A percentile compares a stretch with the other conserved stretches of the same genome.
Evolutionary conservation across 2,113 vertebrate genomes (phyloP).

Genomic region (Spea multiplicata): DNA sequence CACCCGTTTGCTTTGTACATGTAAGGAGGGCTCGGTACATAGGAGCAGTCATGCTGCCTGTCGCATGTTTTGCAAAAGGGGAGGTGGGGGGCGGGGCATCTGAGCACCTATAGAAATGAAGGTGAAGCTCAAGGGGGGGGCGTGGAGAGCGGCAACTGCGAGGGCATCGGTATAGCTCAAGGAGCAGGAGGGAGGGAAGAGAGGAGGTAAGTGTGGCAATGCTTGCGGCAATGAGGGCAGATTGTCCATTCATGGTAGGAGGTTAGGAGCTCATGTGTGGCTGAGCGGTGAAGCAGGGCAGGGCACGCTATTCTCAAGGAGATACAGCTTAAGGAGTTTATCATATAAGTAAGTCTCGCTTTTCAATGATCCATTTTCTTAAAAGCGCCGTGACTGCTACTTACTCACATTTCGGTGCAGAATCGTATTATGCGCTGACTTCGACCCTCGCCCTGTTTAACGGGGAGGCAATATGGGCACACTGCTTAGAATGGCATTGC

Average conservation of each 20-base stretch:
- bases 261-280: background rate
- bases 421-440: no score
- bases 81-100: slow-evolving; percentile 4
- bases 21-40: no score
- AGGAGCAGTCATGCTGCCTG: background rate
- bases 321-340: slow-evolving; percentile 1
- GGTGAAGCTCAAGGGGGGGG: background rate
- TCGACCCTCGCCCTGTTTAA: no score
- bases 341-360: background rate
- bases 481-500: no score
- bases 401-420: no score
- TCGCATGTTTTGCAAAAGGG: background rate
- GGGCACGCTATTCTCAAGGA: background rate
- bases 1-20: background rate
- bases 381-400: no score
- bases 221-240: no score
- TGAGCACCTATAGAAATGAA: slow-evolving; percentile 9
- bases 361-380: background rate
- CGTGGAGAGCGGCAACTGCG: no score
- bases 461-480: no score
- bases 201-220: background rate
- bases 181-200: no score
- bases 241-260: background rate
- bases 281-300: background rate
- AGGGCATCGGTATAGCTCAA: background rate